A percentile compares a stretch with the other conserved stretches of the same genome.
Evolutionary conservation across 1,140 invertebrate species (phyloP).

Genomic region (Glossosoma conforme): DNA sequence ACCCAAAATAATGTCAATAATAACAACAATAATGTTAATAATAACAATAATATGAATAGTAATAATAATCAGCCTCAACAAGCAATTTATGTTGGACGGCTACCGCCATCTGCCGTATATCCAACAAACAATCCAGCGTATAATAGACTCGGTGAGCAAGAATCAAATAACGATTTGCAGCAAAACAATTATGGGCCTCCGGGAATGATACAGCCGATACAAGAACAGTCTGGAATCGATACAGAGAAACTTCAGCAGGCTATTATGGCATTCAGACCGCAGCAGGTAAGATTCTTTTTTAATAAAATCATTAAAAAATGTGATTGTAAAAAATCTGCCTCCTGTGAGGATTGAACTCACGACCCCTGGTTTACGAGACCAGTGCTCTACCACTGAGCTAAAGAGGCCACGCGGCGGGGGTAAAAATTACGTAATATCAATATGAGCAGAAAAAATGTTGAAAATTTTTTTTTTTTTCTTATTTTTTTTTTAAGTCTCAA

Average conservation of each 20-base stretch:
- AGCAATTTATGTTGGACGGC: conserved; percentile 36
- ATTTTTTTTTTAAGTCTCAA: too few species aligned
- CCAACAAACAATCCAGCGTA: conserved; percentile 42
- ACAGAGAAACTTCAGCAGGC: conserved; percentile 48
- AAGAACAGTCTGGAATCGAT: conserved; percentile 37
- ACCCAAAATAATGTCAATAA: conserved; percentile 21
- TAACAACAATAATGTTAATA: neutral
- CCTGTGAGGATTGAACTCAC: conserved; percentile 88
- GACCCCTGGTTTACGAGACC: conserved; percentile 92
- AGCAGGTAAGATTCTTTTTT: conserved; percentile 14
- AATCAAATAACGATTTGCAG: too few species aligned
- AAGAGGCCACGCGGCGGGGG: conserved; percentile 59
- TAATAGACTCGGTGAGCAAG: conserved; percentile 37
- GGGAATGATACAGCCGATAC: too few species aligned
- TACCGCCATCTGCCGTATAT: conserved; percentile 41
- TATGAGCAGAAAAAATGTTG: too few species aligned
- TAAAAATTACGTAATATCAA: too few species aligned
- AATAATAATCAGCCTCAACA: too few species aligned
- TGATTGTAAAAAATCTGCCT: conserved; percentile 52
- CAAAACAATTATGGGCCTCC: conserved; percentile 39
- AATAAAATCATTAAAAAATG: conserved; percentile 7
- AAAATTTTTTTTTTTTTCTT: too few species aligned
- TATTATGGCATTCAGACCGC: conserved; percentile 42
- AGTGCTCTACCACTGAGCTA: conserved; percentile 93
- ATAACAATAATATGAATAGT: too few species aligned